Evolutionary conservation across 1,140 invertebrate genomes (phyloP).

Genomic region (Heliconius nattereri): DNA sequence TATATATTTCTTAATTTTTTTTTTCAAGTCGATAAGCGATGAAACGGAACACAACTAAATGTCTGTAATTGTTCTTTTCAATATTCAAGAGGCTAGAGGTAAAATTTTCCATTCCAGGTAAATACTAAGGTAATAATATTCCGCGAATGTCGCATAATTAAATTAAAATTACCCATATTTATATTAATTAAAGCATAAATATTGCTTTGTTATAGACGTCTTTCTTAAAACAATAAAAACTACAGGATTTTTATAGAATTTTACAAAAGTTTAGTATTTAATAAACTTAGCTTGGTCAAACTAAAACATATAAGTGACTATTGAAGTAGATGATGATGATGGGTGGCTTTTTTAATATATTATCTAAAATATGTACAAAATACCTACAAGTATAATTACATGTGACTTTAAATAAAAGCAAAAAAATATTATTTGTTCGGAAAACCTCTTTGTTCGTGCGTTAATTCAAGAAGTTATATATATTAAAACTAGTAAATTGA

Average conservation of each 20-base stretch:
- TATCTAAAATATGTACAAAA: too few species aligned
- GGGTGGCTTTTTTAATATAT: too few species aligned
- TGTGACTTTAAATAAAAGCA: too few species aligned
- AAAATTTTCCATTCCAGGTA: slow-evolving; percentile 30
- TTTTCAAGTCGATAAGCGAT: not conserved
- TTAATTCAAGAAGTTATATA: too few species aligned
- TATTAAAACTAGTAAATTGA: too few species aligned
- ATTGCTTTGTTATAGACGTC: not conserved
- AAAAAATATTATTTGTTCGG: too few species aligned
- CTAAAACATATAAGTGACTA: too few species aligned
- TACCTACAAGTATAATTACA: too few species aligned
- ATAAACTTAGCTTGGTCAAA: too few species aligned
- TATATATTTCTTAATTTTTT: not conserved
- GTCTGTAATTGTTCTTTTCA: slow-evolving; percentile 23
- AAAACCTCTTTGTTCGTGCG: too few species aligned
- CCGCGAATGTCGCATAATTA: slow-evolving; percentile 7
- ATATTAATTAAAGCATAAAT: not conserved
- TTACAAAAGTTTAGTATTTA: not conserved
- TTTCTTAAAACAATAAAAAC: not conserved
- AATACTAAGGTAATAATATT: slow-evolving; percentile 18
- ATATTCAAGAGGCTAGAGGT: slow-evolving; percentile 31
- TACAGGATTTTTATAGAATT: too few species aligned
- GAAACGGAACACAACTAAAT: not conserved
- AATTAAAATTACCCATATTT: not conserved
- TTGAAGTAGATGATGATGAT: too few species aligned